Base-by-base conservation (phyloP, 1,140 invertebrate species). In the Drosophila malerkotliana region DNA sequence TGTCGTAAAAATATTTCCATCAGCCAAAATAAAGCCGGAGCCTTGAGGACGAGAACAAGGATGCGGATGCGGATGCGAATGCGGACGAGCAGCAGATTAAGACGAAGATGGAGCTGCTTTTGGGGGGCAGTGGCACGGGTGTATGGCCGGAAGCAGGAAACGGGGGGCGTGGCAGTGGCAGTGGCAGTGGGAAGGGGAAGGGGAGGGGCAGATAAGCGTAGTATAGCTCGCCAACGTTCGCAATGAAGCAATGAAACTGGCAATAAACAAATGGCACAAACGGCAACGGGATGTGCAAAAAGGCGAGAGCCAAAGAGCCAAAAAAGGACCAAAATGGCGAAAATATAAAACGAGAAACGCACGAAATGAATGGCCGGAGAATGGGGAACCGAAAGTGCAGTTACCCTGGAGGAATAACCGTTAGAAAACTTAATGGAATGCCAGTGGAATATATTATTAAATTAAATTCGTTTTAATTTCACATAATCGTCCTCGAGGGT, bases 1-100 rank as follows among this genome's bases (percentile, higher is more conserved):
- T 88, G 83, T 88, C 82, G 83, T 88, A 87, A 88, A 87, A 88
- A 87, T 87, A 87, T 88, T 87, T 87, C 77, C 82, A 87, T 87
- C 82, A 78, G 74, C 56, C 75, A 74, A 74, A 73, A 74, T 69
- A 73, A 62, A 73, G 69, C 45, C 49, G 59, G 47, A 73, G 58
- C 57, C 14, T 55, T 30, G 52, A 18, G 28, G 34, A 44, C 1
- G 32, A 28, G 30, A 3, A 49, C 39, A 34, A 21, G 32, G n/a
- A 57, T 21, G 51, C 26, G 30, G 5, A 49, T 32, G 47, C 14
- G 32, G 28, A 57, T 28, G 51, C 2, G 51, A n/a, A 57, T 41
- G 51, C 4, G 53, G 28, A 32, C 18, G 57, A 71, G 55, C 15
- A 8, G 60, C 37, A 71, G 53, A 80, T 80, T 74, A 80, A 80